Evolutionary conservation across 2,113 vertebrate genomes (phyloP), one percentile per base, ranked within the genome.

Genomic region (Apaloderma vittatum): DNA sequence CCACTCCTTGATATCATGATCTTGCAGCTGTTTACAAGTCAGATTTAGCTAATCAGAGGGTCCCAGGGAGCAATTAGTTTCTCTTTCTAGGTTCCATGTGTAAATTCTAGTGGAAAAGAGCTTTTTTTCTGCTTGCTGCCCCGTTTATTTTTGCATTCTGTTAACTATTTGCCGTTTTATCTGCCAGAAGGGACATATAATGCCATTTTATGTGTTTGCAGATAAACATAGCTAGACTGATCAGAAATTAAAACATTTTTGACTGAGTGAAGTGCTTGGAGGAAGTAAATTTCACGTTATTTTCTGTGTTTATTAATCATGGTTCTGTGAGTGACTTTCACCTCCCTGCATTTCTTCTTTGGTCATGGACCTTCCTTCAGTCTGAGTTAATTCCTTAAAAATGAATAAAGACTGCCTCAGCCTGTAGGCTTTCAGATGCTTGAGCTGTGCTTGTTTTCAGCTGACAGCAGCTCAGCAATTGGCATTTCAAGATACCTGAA

Each of bases 51-150:
- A 95, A 96, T 94, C 91, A 90, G 83, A 84, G 83, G 88, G 79
- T 97, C 88, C 90, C 57, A 92, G 95, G 94, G 95, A 97, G 94
- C 76, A 96, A 97, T 97, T 96, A 96, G 82, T 73, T 90, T 95
- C 68, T 91, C 77, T 90, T 94, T 90, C 86, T 93, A 40, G 65
- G 83, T 86, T 96, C 75, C 72, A 43, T 92, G 88, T 86, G 83
- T 93, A 95, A 93, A 70, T 92, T 92, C 61, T 65, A 68, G 59
- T 61, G 86, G 72, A 92, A 95, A 88, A 91, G 36, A 78, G 83
- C 48, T 88, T 84, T 95, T 66, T 83, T 80, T 27, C 51, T 0
- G 0, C 76, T 78, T 78, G 79, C 83, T 90, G 32, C 52, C 75
- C 52, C 92, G 90, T 74, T 74, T 93, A 82, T 78, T 91, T 95